Conservation (phyloP, 1,140 invertebrate species). For the Achroia grisella region DNA sequence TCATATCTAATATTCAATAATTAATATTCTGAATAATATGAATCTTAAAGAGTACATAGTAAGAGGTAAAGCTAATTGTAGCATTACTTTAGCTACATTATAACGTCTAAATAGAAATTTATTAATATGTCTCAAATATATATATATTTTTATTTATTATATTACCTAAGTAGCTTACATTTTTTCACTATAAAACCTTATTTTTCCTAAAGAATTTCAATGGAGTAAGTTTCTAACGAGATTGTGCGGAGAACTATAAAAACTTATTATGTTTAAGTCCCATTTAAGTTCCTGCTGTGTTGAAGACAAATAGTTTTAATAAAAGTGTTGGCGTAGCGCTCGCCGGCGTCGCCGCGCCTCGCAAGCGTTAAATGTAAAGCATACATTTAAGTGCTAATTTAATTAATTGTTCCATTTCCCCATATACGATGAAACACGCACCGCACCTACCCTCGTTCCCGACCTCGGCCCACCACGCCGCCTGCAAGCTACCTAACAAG, state of each 20-base stretch:
- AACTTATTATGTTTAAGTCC: conserved; percentile 4
- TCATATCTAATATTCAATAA: no score
- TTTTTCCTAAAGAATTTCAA: no score
- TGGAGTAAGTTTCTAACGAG: no score
- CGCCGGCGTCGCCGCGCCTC: conserved; percentile 31
- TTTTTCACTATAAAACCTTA: no score
- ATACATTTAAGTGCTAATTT: conserved; percentile 66
- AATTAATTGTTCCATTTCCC: conserved; percentile 64
- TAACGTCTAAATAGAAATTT: no score
- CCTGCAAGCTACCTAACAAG: conserved; percentile 14
- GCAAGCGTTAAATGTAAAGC: conserved; percentile 27
- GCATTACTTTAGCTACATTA: no score
- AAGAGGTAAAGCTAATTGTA: no score
- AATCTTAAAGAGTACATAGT: no score
- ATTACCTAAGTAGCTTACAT: no score
- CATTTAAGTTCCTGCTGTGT: conserved; percentile 22
- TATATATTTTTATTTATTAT: no score
- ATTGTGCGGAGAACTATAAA: neutral
- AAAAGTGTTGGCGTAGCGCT: conserved; percentile 32
- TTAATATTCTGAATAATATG: no score
- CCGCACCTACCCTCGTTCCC: conserved; percentile 2
- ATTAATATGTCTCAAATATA: no score
- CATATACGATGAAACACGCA: conserved; percentile 30
- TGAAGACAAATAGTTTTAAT: conserved; percentile 63
- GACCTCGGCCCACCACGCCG: conserved; percentile 5